Conservation (phyloP, 2,113 vertebrate genomes). For the Embiotoca jacksoni region DNA sequence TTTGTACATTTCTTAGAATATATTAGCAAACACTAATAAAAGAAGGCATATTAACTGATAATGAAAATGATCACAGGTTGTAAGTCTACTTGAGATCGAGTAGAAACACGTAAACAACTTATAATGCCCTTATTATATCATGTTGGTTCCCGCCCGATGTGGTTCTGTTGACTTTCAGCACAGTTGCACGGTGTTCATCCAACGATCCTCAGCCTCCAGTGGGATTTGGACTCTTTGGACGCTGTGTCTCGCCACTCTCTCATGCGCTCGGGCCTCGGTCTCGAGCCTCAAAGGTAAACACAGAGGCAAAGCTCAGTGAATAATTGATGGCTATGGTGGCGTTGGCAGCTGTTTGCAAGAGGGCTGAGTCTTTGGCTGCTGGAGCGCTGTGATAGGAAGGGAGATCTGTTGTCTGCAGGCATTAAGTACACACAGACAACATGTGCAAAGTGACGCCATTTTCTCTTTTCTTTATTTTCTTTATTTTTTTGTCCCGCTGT, state of each 20-base stretch:
- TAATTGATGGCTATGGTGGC: constrained; percentile 73
- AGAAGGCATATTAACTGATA: neutral
- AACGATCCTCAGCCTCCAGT: neutral
- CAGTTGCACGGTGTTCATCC: neutral
- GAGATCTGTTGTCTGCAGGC: constrained; percentile 24
- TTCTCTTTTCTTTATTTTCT: neutral
- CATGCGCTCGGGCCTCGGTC: constrained; percentile 47
- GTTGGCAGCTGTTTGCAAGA: constrained; percentile 67
- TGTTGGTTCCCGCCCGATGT: neutral
- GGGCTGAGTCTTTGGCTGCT: constrained; percentile 52
- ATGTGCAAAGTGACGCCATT: constrained; percentile 36
- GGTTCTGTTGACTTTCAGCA: constrained; percentile 8
- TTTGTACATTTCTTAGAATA: too few species aligned
- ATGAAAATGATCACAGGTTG: neutral
- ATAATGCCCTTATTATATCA: neutral
- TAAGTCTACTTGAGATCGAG: neutral
- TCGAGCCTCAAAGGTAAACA: constrained; percentile 77
- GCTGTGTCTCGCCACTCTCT: constrained; percentile 12
- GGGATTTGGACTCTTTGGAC: constrained; percentile 7
- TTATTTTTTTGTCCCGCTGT: neutral
- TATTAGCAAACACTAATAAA: too few species aligned
- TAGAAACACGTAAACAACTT: neutral
- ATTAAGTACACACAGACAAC: constrained; percentile 41
- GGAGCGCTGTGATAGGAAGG: constrained; percentile 44
- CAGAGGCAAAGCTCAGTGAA: constrained; percentile 69